These are phyloP conservation scores for Amyelois transitella DNA, from an alignment of 1,140 invertebrate species.

Conservation along the genomic window DNA sequence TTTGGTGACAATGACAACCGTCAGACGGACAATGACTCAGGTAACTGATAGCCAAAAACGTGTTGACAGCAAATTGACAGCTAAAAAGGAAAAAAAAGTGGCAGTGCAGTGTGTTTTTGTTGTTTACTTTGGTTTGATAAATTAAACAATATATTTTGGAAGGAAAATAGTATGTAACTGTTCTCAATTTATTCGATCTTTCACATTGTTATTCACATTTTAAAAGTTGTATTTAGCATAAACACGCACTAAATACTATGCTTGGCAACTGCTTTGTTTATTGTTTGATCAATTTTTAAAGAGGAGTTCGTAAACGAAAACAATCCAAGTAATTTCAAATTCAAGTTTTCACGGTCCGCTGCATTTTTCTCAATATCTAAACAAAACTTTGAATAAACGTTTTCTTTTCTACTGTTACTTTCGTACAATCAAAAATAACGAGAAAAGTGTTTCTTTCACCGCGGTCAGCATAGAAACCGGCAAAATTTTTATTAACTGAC, in stretches of 20 bases:
- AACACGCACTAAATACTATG: no score
- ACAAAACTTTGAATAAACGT: slow-evolving; percentile 3
- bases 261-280: neutral
- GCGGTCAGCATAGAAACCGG: neutral
- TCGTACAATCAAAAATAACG: neutral
- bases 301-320: neutral
- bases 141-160: neutral
- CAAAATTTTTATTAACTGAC: slow-evolving; percentile 31
- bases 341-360: slow-evolving; percentile 3
- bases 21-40: no score
- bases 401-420: neutral
- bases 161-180: neutral
- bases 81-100: no score
- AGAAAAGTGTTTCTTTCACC: neutral
- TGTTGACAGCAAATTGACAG: no score
- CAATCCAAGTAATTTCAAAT: slow-evolving; percentile 12
- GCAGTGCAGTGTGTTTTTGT: no score
- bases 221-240: no score
- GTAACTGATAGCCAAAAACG: no score
- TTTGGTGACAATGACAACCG: no score
- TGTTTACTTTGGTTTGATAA: no score
- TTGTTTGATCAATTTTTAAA: neutral
- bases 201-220: no score
- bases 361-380: slow-evolving; percentile 1
- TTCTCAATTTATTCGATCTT: no score